Evolutionary conservation across 2,888 invertebrate species (phyloP).

Genomic region (Tetheella fluctuosa): DNA sequence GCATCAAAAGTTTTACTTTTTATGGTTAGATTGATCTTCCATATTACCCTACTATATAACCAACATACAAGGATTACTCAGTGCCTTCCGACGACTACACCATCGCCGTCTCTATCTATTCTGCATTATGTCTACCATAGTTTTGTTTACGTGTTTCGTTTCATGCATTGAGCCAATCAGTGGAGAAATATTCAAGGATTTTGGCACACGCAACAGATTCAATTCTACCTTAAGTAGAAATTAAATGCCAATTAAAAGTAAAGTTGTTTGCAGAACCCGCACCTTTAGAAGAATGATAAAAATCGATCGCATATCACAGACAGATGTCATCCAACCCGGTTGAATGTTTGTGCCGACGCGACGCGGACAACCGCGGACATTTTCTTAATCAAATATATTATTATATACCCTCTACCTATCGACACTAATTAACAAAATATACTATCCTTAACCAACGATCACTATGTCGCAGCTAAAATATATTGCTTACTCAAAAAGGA

Average conservation of each 20-base stretch:
- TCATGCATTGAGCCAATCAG: neutral
- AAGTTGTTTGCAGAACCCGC: neutral
- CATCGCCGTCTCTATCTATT: neutral
- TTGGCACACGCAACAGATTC: slow-evolving; percentile 2
- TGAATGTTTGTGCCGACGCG: slow-evolving; percentile 21
- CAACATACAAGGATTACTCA: no score
- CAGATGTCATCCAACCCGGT: slow-evolving; percentile 18
- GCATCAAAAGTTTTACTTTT: no score
- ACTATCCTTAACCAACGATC: slow-evolving; percentile 11
- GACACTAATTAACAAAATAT: slow-evolving; percentile 27
- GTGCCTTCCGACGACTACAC: no score
- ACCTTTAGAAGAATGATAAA: neutral
- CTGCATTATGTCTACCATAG: no score
- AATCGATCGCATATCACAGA: slow-evolving; percentile 38
- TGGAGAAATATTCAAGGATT: neutral
- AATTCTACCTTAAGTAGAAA: neutral
- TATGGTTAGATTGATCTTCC: no score
- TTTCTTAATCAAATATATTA: slow-evolving; percentile 4
- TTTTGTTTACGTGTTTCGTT: neutral
- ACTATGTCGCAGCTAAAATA: neutral
- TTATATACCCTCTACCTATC: slow-evolving; percentile 20
- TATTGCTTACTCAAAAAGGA: slow-evolving; percentile 17
- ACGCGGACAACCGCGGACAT: no score
- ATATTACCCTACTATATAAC: no score
- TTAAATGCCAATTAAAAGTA: neutral